Conservation (phyloP, 2,888 invertebrate genomes). For the Acleris cristana region DNA sequence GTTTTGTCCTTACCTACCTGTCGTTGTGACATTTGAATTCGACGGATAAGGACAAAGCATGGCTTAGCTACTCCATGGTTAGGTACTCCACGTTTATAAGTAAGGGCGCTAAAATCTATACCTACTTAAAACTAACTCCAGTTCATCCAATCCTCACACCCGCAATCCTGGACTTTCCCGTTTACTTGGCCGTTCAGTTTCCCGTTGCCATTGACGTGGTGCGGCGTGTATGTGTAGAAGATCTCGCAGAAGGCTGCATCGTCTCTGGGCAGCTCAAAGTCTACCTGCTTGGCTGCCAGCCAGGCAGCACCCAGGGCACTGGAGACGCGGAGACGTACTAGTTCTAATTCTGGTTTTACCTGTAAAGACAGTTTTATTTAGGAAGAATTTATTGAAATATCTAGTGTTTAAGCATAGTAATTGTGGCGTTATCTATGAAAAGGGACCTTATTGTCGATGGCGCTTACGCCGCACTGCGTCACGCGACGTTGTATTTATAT, state of each 20-base stretch:
- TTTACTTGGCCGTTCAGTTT: conserved; percentile 32
- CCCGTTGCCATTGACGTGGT: conserved; percentile 19
- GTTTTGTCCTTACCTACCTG: too few species aligned
- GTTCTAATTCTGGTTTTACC: conserved; percentile 75
- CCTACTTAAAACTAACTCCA: conserved; percentile 46
- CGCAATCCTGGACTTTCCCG: conserved; percentile 49
- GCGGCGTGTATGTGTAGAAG: conserved; percentile 84
- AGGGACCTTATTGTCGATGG: too few species aligned
- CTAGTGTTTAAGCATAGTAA: too few species aligned
- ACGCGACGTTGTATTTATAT: too few species aligned
- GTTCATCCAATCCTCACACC: conserved; percentile 52
- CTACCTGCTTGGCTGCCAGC: conserved; percentile 89
- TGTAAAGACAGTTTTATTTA: conserved; percentile 44
- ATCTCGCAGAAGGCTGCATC: conserved; percentile 87
- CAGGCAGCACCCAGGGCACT: conserved; percentile 94
- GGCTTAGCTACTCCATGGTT: too few species aligned
- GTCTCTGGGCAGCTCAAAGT: conserved; percentile 86
- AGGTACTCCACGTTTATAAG: too few species aligned
- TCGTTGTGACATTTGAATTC: too few species aligned
- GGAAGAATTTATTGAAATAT: background rate
- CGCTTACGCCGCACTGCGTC: too few species aligned
- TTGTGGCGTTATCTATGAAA: too few species aligned
- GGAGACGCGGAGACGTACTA: conserved; percentile 88
- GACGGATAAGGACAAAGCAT: too few species aligned
- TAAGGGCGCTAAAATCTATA: background rate